These are phyloP conservation scores for Asteroscopus sphinx DNA, from an alignment of 2,888 invertebrate species.

Conservation along the genomic window DNA sequence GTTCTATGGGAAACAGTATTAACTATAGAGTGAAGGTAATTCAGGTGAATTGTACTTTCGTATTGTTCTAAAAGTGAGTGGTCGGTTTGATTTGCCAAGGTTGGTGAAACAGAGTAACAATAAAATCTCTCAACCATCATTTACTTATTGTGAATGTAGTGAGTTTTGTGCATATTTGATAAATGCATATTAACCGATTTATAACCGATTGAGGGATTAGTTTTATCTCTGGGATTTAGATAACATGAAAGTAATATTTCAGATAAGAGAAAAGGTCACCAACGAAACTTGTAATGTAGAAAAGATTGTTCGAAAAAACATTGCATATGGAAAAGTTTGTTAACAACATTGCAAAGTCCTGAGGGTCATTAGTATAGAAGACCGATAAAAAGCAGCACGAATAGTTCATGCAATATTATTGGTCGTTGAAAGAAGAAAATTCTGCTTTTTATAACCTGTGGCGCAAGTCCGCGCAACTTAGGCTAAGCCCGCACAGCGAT, in stretches of 20 bases:
- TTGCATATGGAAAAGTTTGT: conserved; percentile 6
- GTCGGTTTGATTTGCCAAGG: not conserved
- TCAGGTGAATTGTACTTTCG: conserved; percentile 14
- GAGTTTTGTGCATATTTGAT: too few relatives aligned
- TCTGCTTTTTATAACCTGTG: conserved; percentile 30
- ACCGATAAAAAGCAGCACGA: conserved; percentile 36
- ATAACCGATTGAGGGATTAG: too few relatives aligned
- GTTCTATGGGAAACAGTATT: conserved; percentile 35
- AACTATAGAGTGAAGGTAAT: conserved; percentile 16
- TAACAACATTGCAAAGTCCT: conserved; percentile 6
- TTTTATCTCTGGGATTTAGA: too few relatives aligned
- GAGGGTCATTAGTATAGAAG: conserved; percentile 22
- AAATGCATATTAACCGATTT: too few relatives aligned
- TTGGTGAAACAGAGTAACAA: too few relatives aligned
- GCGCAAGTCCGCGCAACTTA: too few relatives aligned
- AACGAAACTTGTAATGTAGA: too few relatives aligned
- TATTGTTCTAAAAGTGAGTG: conserved; percentile 7
- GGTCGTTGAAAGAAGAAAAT: conserved; percentile 38
- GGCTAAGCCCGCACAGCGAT: too few relatives aligned
- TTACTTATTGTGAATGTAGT: too few relatives aligned
- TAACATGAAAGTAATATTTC: too few relatives aligned
- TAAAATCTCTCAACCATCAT: too few relatives aligned
- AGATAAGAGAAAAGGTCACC: too few relatives aligned
- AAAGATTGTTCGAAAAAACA: conserved; percentile 4
- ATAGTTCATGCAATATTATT: conserved; percentile 32